Evolutionary conservation across 2,113 vertebrate species (phyloP).

Genomic region (Tetrax tetrax): DNA sequence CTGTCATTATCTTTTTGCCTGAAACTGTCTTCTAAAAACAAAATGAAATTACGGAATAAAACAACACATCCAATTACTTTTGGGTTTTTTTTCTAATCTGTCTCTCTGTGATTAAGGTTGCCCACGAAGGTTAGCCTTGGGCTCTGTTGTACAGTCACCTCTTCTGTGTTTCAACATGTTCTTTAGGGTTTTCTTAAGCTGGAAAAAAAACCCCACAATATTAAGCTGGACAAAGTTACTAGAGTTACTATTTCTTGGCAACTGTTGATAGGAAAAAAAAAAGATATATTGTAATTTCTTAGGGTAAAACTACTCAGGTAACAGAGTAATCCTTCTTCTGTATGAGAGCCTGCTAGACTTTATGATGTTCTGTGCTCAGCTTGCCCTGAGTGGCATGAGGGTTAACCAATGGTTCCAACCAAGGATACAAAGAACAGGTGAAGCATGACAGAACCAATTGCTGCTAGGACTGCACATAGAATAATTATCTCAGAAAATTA

Average conservation of each 20-base stretch:
- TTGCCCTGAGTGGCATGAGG: neutral
- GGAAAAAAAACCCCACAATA: neutral
- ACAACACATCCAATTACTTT: neutral
- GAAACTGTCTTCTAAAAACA: conserved; percentile 30
- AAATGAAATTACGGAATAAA: conserved; percentile 40
- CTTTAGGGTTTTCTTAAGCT: neutral
- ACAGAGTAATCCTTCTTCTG: neutral
- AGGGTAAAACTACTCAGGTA: neutral
- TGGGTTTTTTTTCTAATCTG: conserved; percentile 1
- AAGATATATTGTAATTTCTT: neutral
- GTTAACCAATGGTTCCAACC: neutral
- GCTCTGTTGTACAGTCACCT: conserved; percentile 51
- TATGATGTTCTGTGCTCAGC: neutral
- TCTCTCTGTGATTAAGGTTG: neutral
- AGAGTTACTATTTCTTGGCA: conserved; percentile 48
- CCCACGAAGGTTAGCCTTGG: conserved; percentile 43
- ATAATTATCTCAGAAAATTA: neutral
- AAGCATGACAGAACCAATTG: neutral
- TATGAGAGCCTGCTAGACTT: neutral
- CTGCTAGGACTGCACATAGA: neutral
- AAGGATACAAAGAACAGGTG: neutral
- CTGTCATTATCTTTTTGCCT: conserved; percentile 40
- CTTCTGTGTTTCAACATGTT: conserved; percentile 53
- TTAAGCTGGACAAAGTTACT: conserved; percentile 53
- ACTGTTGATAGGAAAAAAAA: neutral